These are phyloP conservation scores for Crepidodera aurea DNA, from an alignment of 2,888 invertebrate genomes.

Conservation along the genomic window DNA sequence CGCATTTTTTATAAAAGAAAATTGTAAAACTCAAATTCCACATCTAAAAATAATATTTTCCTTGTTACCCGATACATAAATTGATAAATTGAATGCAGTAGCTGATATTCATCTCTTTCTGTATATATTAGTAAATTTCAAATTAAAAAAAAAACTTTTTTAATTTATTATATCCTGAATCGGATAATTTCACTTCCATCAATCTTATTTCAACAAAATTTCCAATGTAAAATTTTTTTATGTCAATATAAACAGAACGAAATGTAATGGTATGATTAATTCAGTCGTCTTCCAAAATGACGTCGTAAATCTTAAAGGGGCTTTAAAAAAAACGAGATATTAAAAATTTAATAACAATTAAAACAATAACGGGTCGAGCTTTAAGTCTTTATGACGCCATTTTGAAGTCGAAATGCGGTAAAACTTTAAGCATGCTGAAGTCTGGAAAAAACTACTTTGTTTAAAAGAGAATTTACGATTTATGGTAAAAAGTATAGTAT, in stretches of 20 bases:
- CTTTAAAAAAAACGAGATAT: neutral
- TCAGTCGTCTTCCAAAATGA: conserved; percentile 23
- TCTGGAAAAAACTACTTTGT: conserved; percentile 3
- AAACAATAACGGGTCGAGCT: neutral
- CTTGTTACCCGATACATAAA: no score
- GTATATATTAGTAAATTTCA: no score
- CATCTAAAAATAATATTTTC: no score
- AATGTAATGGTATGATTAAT: conserved; percentile 25
- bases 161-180: no score
- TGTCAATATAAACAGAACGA: conserved; percentile 20
- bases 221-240: no score
- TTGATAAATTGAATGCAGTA: no score
- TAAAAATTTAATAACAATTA: conserved; percentile 1
- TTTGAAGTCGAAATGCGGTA: neutral
- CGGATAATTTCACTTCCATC: no score
- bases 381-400: conserved; percentile 1
- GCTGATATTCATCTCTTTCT: neutral
- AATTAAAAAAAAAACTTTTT: no score
- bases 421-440: conserved; percentile 4
- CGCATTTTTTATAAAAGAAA: no score
- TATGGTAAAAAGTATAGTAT: conserved; percentile 1
- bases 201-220: no score
- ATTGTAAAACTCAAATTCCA: no score
- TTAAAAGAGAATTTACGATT: neutral
- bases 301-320: neutral